Percentiles rank a stretch among this genome's conserved stretches.
Evolutionary conservation across 2,797 vertebrate genomes (phyloP).

Genomic region (Epinephelus coioides): DNA sequence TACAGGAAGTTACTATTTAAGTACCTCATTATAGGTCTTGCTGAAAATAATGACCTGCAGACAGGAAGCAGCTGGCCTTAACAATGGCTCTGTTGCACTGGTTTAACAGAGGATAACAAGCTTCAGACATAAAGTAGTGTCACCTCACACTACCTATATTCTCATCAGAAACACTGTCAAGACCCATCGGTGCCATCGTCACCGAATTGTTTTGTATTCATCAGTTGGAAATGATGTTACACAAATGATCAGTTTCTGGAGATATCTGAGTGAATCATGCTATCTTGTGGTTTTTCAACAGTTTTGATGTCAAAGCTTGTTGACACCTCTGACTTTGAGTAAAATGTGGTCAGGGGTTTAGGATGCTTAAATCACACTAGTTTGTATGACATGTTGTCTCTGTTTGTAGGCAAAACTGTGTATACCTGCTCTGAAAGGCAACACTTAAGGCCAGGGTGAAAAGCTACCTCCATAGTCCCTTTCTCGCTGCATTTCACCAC

Average conservation of each 20-base stretch:
- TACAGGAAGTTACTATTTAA: constrained; percentile 55
- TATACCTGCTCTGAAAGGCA: too few relatives aligned
- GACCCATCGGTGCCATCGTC: neutral
- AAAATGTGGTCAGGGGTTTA: neutral
- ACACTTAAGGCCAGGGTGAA: too few relatives aligned
- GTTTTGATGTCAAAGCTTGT: neutral
- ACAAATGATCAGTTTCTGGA: neutral
- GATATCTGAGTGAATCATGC: neutral
- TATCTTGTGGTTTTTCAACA: neutral
- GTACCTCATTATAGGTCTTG: constrained; percentile 63
- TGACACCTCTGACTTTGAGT: neutral
- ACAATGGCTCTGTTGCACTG: constrained; percentile 46
- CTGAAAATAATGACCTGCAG: constrained; percentile 79
- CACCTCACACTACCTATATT: constrained; percentile 14
- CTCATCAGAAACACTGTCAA: constrained; percentile 9
- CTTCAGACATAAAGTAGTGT: constrained; percentile 39
- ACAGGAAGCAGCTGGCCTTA: constrained; percentile 60
- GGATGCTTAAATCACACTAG: too few relatives aligned
- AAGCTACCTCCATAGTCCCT: too few relatives aligned
- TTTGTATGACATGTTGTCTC: too few relatives aligned
- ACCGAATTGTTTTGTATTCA: neutral
- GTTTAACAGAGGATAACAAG: constrained; percentile 65
- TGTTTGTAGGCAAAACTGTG: too few relatives aligned
- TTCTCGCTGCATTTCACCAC: too few relatives aligned
- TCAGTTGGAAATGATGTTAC: neutral